Base-by-base conservation (phyloP, 2,797 vertebrate species). In the Echeneis naucrates region DNA sequence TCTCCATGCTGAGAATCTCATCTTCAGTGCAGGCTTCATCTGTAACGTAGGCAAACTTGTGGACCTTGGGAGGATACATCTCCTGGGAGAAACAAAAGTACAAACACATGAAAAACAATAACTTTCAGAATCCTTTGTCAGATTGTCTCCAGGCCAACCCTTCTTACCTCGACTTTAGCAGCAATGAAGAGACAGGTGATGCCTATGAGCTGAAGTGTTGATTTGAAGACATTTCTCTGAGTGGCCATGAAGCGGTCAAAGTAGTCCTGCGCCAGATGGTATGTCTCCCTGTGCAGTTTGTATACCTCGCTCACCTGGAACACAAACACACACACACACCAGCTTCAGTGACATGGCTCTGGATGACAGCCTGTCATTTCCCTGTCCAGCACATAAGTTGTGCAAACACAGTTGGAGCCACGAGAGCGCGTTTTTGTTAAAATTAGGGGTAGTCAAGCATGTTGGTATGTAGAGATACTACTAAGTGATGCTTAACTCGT, bases 221-320 rank as follows among this genome's bases (percentile, higher is more conserved):
- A 95, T 86, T 99, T 99, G 57, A 96, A 93, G 48, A 99, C 88
- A 13, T 98, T 95, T 35, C 93, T 94, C 83, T 99, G 97, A 0
- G 96, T 98, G 45, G 96, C 96, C 97, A 99, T 98, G 90, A 98
- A 99, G 11, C 98, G 95, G 85, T 99, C 98, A 33, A 99, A 98
- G 93, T 96, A 99, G 87, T 99, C 96, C 90, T 98, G 98, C 23
- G 96, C 96, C 77, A 99, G 92, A 90, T 99, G 97, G 86, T 98
- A 98, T 0, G 97, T 97, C 92, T 99, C 97, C 69, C 98, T 91
- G 85, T 98, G 98, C 69, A 99, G 95, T 48, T 96, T 98, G 89
- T 99, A 97, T 45, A 97, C 96, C 79, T 99, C 97, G 57, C 96
- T 97, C 72, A 99, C 97, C 98, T 99, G 21, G 65, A 64, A 42